Base-by-base conservation (phyloP, 2,113 vertebrate species). In the Regulus satrapa region DNA sequence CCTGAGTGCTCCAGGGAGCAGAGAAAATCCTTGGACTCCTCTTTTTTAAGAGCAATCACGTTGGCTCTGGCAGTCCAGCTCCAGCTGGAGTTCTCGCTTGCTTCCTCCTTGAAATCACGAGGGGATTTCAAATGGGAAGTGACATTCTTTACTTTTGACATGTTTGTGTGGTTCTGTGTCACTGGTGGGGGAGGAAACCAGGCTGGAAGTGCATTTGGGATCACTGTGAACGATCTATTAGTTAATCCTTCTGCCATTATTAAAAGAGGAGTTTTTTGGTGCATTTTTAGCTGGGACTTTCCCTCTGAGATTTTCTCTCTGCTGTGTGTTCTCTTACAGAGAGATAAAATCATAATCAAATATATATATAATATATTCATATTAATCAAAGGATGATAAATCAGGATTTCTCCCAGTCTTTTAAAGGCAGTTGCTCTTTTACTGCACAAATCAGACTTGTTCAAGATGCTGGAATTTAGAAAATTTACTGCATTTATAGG, bases 111-210 rank as follows among this genome's bases (percentile, higher is more conserved):
- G 5, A 85, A 91, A 34, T 69, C 62, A 9, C 11, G 63, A 95
- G 84, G 84, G 51, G 61, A 63, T 91, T 93, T 85, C 59, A 72
- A 91, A 67, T 74, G 84, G 64, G 93, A 94, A 95, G 59, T 59
- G 26, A 5, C 73, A 85, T 94, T 91, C 56, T 71, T 55, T 3
- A 49, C 43, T 38, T 24, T 20, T 26, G 18, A 38, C 0, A 1
- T 67, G 34, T 74, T 80, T 71, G 10, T 48, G 68, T 38, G 38
- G 38, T 21, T 86, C 6, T 52, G 15, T 36, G 68, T 62, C 85
- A 51, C 61, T 63, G 52, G 4, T 17, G 14, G 62, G 43, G 28
- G n/a, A 59, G 48, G 56, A 62, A 74, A 13, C 3, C 75, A 14
- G 1, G 19, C 18, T 38, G 25, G 45, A 67, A 62, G 14, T 26